Evolutionary conservation across 1,140 invertebrate species (phyloP).

Genomic region (Belonocnema kinseyi): DNA sequence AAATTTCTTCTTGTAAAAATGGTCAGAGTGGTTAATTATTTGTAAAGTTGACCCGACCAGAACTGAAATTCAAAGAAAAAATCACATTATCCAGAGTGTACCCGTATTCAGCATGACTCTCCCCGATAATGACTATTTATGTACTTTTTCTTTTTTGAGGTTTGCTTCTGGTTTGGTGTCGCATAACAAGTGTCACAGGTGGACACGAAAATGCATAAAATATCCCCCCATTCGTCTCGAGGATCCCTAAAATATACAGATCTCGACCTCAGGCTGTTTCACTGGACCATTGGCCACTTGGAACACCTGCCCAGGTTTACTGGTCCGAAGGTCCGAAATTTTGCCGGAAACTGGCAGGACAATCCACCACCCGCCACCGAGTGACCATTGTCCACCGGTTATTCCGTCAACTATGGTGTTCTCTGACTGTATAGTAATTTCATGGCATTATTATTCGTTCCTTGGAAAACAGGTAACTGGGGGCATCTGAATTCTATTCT

Average conservation of each 20-base stretch:
- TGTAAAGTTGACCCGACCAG: too few species aligned
- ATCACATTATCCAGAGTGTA: too few species aligned
- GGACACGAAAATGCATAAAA: background rate
- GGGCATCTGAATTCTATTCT: background rate
- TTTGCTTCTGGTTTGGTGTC: background rate
- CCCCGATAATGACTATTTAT: too few species aligned
- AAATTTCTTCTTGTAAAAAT: too few species aligned
- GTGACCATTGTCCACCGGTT: conserved; percentile 60
- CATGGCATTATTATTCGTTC: conserved; percentile 54
- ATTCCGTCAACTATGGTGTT: conserved; percentile 13
- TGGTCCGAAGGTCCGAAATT: conserved; percentile 33
- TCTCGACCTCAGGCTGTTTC: background rate
- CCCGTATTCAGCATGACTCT: too few species aligned
- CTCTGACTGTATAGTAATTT: conserved; percentile 39
- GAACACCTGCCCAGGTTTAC: conserved; percentile 41
- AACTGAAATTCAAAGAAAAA: too few species aligned
- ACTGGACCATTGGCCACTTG: conserved; percentile 24
- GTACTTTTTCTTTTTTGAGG: too few species aligned
- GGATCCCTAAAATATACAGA: background rate
- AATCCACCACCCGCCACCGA: conserved; percentile 62
- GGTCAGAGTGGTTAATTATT: too few species aligned
- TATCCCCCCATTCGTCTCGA: background rate
- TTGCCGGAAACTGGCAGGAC: conserved; percentile 50
- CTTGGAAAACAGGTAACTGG: conserved; percentile 12
- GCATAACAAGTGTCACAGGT: conserved; percentile 30